Base-by-base conservation (phyloP, 2,113 vertebrate species). In the Halcyon malimbica region DNA sequence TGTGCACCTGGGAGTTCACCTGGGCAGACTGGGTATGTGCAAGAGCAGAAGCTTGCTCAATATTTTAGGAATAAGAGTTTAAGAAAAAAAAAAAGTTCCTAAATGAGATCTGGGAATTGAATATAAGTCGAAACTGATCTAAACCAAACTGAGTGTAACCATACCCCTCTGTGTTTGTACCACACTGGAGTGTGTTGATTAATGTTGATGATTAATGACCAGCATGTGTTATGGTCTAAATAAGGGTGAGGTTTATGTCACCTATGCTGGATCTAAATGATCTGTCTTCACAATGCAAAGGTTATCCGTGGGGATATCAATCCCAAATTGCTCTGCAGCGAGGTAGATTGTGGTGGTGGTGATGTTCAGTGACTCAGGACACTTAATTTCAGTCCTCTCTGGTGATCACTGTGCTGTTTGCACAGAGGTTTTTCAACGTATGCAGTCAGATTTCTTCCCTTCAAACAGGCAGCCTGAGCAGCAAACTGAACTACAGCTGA, bases 191-290 rank as follows among this genome's bases (percentile, higher is more conserved):
- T 3, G 35, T 13, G 12, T 18, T 41, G 39, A 56, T 44, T 75
- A 16, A 10, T 8, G 26, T 12, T 83, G 39, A 0, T 68, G 95
- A 41, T 60, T 35, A 78, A 81, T 10, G 67, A 33, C 26, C 39
- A 29, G 11, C 0, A 1, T 0, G 0, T n/a, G 6, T 60, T 60
- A 19, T 41, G 42, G 25, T 83, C 60, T 90, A 92, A 85, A 90
- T 78, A 86, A 63, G 21, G 31, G 25, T 26, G 25, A 70, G 29
- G 19, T 24, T 82, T 68, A 56, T 78, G 51, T 20, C 63, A 77
- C 31, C 13, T 74, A 6, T 23, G 13, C 56, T 71, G 51, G 14
- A 51, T 51, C n/a, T 75, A 68, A 87, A 57, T 33, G 31, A 31
- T 16, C 54, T 21, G 42, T 19, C 63, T 80, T 69, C 25, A 46